Percentiles rank a stretch among this genome's conserved stretches.
Conservation (phyloP, 2,888 invertebrate species). For the Epinotia ramella region DNA sequence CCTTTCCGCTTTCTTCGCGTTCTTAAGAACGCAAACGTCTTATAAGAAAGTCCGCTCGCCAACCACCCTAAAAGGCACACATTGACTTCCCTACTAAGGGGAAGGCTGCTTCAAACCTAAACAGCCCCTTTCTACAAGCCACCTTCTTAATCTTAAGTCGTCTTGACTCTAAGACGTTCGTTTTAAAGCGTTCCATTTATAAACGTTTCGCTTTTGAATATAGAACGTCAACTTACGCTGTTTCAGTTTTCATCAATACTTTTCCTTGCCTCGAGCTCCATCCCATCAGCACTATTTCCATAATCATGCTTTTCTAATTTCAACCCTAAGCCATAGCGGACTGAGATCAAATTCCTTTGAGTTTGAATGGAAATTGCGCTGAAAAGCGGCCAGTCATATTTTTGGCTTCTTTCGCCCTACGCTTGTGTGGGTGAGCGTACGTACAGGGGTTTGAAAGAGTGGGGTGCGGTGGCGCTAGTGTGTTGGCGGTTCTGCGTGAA, state of each 20-base stretch:
- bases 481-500: conserved; percentile 57
- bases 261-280: conserved; percentile 42
- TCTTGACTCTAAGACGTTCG: conserved; percentile 43
- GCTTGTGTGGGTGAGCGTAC: conserved; percentile 66
- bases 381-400: conserved; percentile 53
- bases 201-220: conserved; percentile 27
- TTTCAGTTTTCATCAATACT: conserved; percentile 50
- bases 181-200: conserved; percentile 43
- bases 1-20: conserved; percentile 82
- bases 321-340: rapidly evolving
- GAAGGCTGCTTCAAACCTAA: conserved; percentile 46
- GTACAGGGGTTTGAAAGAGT: conserved; percentile 63
- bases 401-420: conserved; percentile 69
- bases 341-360: conserved; percentile 52
- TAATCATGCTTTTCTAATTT: conserved; percentile 44
- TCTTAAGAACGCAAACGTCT: conserved; percentile 80
- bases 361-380: conserved; percentile 52
- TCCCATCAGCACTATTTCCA: neutral
- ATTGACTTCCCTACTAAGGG: conserved; percentile 55
- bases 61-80: conserved; percentile 60
- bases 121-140: conserved; percentile 55
- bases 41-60: conserved; percentile 75
- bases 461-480: conserved; percentile 76
- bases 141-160: conserved; percentile 46
- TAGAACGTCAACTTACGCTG: conserved; percentile 48